Evolutionary conservation across 2,797 vertebrate genomes (phyloP), one percentile per base, ranked within the genome.

Genomic region (Erithacus rubecula): DNA sequence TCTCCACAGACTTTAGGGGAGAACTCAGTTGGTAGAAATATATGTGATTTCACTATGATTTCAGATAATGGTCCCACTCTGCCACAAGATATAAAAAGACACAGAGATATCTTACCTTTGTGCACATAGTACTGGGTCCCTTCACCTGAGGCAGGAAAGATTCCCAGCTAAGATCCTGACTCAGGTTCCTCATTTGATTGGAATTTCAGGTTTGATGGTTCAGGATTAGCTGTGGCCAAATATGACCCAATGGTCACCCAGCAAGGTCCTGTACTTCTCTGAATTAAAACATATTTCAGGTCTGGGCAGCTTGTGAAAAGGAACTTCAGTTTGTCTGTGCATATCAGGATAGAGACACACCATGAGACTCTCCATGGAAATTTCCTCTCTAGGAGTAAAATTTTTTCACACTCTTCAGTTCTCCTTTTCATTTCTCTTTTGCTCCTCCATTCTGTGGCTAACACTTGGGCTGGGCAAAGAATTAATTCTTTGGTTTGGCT

Each of bases 91-190:
- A 76, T 32, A 51, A 51, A 76, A 18, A 43, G 32, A 24, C 12
- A 3, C 14, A 44, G 46, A 78, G 3, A 11, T 39, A 22, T 20
- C 81, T 58, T 58, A 4, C 9, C 15, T 5, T 53, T 3, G 0
- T 47, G 24, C 29, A 52, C 4, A 4, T 2, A 27, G 41, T 37
- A 46, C 39, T 29, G 2, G 14, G 11, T 12, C 5, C 6, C 7
- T 39, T 20, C 0, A 11, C 11, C 15, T 27, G 13, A 37, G 16
- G 4, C 15, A 49, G 22, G 19, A 77, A 17, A 56, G 26, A 39
- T 24, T 24, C 8, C 13, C 20, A 63, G 0, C 1, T 17, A 32
- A 65, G 26, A 11, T 2, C 20, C 19, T 65, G 27, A 41, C 3
- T 14, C 15, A 29, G 11, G 32, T 14, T 84, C 12, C 14, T 5